Base-by-base conservation (phyloP, 2,797 vertebrate species). In the Alcedo atthis region DNA sequence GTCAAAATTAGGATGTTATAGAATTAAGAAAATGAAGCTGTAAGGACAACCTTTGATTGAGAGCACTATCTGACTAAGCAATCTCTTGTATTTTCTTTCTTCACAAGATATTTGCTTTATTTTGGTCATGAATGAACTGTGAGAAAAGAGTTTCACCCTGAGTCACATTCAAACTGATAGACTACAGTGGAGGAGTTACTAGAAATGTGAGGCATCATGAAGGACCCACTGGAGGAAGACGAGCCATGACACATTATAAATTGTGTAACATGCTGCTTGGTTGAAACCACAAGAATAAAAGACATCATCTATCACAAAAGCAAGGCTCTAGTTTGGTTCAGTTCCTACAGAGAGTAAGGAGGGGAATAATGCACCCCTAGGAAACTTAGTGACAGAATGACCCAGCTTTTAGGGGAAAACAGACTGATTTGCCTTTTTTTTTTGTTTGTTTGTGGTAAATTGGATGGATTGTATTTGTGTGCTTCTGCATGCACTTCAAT, bases 1-100 rank as follows among this genome's bases (percentile, higher is more conserved):
- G 16, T 62, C 42, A 64, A 84, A n/a, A 80, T 32, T 35, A 68
- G 58, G n/a, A 26, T 81, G 81, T 89, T 69, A 51, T 8, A 88
- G 12, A 76, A 76, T 55, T 26, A 79, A 16, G 30, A 74, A 25
- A 88, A 49, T 22, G 58, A 71, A 83, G 28, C 46, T 62, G 17
- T 15, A 33, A 83, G 17, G 40, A 78, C 12, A 68, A 16, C 13
- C 6, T 86, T 24, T 49, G 28, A 70, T 37, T 83, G 12, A 40
- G 28, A 81, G 15, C 21, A 35, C 28, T 62, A 48, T n/a, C 53
- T 61, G 12, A 45, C 24, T 61, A 84, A 68, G 28, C 61, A 37
- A 91, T 75, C 12, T 66, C 16, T 32, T 15, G 11, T 62, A 13
- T 67, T 46, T 74, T 51, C 17, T 75, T 83, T 89, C 28, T 62